Evolutionary conservation across 2,113 vertebrate genomes (phyloP), one percentile per base, ranked within the genome.

Genomic region (Anser brachyrhynchus): DNA sequence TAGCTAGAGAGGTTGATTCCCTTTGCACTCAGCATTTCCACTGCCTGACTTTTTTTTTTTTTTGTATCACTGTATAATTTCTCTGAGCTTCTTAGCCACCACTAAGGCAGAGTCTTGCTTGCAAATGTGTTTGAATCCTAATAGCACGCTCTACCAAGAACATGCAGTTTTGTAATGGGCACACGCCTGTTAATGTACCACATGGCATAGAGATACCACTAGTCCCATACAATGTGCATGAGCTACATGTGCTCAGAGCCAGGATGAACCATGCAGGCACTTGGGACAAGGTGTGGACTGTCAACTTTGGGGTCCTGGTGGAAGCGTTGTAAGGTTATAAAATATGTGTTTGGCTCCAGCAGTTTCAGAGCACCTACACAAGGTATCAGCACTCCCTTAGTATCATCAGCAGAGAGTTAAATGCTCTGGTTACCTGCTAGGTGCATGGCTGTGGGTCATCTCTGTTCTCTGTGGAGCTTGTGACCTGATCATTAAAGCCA

Each of bases 211-310:
- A 55, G 41, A 12, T 52, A 37, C 15, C 1, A 0, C 51, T 83
- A 0, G 69, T 28, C 25, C 5, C 28, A 3, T 13, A 7, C 18
- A 29, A 2, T 20, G 3, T 6, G 1, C 0, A 1, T 70, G 62
- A 49, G 58, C 20, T 71, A 23, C 57, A 61, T 17, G 28, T 58
- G 14, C 21, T n/a, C 51, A 41, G 26, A 75, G 37, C 46, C 41
- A 55, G 54, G n/a, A 17, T 37, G 15, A 84, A 31, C 37, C 11
- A 9, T 33, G 7, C 5, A 2, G 41, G 21, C 41, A 39, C 19
- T 41, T 71, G 28, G 76, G 26, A 65, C 1, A 3, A 58, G 41
- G 10, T 79, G 71, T 35, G 71, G 31, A 25, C 82, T 78, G n/a
- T 28, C 41, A 80, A n/a, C 37, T 64, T 78, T 26, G 22, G 25